phyloP scores from a whole-genome alignment of 2,888 invertebrate species.

The Pseudococcus jackbeardsleyi region DNA sequence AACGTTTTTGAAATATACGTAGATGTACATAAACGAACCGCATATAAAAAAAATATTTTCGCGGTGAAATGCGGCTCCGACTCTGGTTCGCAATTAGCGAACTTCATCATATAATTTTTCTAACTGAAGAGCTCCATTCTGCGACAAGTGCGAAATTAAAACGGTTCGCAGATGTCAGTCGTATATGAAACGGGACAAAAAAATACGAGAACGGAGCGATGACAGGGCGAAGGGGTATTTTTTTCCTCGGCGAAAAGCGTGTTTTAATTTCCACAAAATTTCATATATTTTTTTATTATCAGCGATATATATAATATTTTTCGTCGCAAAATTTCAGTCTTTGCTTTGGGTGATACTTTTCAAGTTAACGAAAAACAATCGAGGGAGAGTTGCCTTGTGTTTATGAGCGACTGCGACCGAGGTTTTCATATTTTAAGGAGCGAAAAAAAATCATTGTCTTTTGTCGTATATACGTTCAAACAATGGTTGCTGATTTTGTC shows the following conservation, averaged over 20 bases:
- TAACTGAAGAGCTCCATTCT: conserved; percentile 25
- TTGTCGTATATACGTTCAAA: not conserved
- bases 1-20: not conserved
- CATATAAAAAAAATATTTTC: conserved; percentile 32
- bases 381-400: not conserved
- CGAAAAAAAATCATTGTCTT: not conserved
- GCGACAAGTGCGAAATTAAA: conserved; percentile 44
- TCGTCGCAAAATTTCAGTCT: not conserved
- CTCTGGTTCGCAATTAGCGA: conserved; percentile 37
- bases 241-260: not conserved
- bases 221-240: not conserved
- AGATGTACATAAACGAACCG: conserved; percentile 27
- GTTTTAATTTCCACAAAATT: conserved; percentile 34
- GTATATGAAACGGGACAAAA: conserved; percentile 16
- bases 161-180: conserved; percentile 42
- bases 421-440: not conserved
- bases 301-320: conserved; percentile 23
- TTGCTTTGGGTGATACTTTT: conserved; percentile 7
- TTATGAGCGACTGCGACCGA: not conserved
- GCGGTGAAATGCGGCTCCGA: conserved; percentile 23
- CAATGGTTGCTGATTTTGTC: conserved; percentile 16
- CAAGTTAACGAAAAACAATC: conserved; percentile 22
- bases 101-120: conserved; percentile 47
- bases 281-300: conserved; percentile 42
- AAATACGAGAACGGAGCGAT: not conserved